These are phyloP conservation scores for Pristionchus exspectatus DNA, from an alignment of 2,888 invertebrate species.

Conservation along the genomic window DNA sequence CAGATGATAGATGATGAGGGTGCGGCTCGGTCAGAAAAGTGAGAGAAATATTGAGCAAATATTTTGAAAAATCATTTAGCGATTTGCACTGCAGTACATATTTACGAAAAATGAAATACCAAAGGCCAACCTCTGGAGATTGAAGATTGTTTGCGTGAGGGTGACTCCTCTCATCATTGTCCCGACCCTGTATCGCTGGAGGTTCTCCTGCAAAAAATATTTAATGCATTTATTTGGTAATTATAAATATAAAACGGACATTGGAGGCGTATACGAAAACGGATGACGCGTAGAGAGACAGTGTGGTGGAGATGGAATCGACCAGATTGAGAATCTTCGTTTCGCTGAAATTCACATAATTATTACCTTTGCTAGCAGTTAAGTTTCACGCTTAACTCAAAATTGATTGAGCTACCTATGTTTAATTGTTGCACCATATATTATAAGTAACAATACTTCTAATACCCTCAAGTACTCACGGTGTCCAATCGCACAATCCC, in stretches of 20 bases:
- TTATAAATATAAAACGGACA: neutral
- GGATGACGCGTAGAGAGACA: constrained; percentile 29
- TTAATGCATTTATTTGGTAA: neutral
- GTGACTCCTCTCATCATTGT: constrained; percentile 37
- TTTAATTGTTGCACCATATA: no score
- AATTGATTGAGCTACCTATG: no score
- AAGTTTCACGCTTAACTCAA: no score
- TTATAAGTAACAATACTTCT: no score
- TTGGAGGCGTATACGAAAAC: constrained; percentile 35
- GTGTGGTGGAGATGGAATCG: constrained; percentile 44
- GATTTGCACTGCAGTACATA: neutral
- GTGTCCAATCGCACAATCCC: neutral
- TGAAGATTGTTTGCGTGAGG: constrained; percentile 44
- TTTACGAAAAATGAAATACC: neutral
- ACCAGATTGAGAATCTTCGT: constrained; percentile 45
- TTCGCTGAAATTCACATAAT: neutral
- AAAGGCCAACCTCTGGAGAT: constrained; percentile 46
- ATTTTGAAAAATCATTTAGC: neutral
- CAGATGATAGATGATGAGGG: neutral
- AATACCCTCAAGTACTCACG: neutral
- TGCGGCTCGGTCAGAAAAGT: neutral
- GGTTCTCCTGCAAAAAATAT: constrained; percentile 13
- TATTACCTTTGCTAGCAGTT: neutral
- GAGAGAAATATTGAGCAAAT: neutral
- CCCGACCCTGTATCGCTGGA: neutral